Evolutionary conservation across 2,113 vertebrate species (phyloP), one percentile per base, ranked within the genome.

Genomic region (Pseudorasbora parva): DNA sequence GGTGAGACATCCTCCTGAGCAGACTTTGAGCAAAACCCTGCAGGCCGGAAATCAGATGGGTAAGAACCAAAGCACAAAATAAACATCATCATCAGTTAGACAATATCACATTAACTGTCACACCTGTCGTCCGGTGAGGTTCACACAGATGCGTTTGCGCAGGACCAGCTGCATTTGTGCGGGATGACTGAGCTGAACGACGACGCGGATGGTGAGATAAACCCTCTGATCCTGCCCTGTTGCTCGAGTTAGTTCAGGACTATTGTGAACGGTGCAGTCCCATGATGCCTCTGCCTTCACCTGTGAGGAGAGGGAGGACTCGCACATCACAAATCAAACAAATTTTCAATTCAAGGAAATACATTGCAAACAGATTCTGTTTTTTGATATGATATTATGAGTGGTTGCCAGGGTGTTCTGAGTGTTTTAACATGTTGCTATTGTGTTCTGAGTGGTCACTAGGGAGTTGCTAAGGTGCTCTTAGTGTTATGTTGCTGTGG

Each of bases 21-120:
- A 99, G 93, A 85, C 95, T 99, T 87, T 99, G 97, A n/a, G 98
- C 97, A 88, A 99, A 99, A 27, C 98, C 97, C 95, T 97, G 90
- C 30, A 90, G 56, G 54, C 45, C 15, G 1, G 60, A 69, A 30
- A 68, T 54, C 27, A 30, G 12, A 54, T 21, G 54, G 37, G 49
- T 77, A 7, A 37, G 14, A 62, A 27, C 1, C 12, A 43, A 12
- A 25, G 27, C 7, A 68, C 73, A 12, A n/a, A 27, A 6, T 37
- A 7, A 75, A 23, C n/a, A 11, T 12, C 19, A 57, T 3, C 8
- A 23, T 19, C 8, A 15, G 66, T 7, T n/a, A n/a, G n/a, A 60
- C n/a, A 54, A 19, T 17, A 17, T 12, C 3, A 37, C n/a, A 4
- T 25, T 9, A 33, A 43, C 4, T 5, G 10, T n/a, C 75, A 19